Evolutionary conservation across 2,888 invertebrate genomes (phyloP).

Genomic region (Eudemis profundana): DNA sequence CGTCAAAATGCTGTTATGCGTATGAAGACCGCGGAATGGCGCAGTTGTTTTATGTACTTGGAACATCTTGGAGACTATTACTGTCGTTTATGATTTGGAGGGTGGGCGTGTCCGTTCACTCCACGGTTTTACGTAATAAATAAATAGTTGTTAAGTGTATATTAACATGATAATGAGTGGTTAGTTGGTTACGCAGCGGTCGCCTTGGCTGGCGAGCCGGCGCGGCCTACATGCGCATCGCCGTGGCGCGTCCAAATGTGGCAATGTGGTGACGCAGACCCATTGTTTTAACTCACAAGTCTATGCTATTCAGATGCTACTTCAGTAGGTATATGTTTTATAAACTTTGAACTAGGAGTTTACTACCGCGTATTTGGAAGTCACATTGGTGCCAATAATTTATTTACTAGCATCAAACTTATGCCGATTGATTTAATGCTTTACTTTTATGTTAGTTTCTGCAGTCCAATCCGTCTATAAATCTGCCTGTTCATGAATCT

Average conservation of each 20-base stretch:
- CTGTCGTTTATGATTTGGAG: conserved; percentile 26
- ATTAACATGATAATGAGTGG: conserved; percentile 42
- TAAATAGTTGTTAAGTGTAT: conserved; percentile 40
- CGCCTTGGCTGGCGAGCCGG: conserved; percentile 50
- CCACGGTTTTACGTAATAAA: conserved; percentile 24
- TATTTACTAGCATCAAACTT: not conserved
- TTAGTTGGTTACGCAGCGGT: conserved; percentile 43
- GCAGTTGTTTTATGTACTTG: conserved; percentile 49
- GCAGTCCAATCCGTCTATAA: too few relatives aligned
- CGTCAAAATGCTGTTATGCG: conserved; percentile 63
- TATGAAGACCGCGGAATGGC: conserved; percentile 58
- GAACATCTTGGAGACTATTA: conserved; percentile 15
- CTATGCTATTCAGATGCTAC: not conserved
- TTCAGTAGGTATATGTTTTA: conserved; percentile 1
- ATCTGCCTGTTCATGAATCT: too few relatives aligned
- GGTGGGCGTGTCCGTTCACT: conserved; percentile 6
- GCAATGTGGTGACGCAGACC: conserved; percentile 47
- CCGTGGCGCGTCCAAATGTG: conserved; percentile 60
- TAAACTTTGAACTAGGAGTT: conserved; percentile 8
- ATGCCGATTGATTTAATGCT: not conserved
- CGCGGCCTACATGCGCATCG: conserved; percentile 61
- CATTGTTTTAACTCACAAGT: conserved; percentile 41
- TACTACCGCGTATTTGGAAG: not conserved
- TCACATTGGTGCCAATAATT: conserved; percentile 1
- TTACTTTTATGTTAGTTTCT: too few relatives aligned